These are phyloP conservation scores for Rhea americana DNA, from an alignment of 2,113 vertebrate species.

Conservation along the genomic window DNA sequence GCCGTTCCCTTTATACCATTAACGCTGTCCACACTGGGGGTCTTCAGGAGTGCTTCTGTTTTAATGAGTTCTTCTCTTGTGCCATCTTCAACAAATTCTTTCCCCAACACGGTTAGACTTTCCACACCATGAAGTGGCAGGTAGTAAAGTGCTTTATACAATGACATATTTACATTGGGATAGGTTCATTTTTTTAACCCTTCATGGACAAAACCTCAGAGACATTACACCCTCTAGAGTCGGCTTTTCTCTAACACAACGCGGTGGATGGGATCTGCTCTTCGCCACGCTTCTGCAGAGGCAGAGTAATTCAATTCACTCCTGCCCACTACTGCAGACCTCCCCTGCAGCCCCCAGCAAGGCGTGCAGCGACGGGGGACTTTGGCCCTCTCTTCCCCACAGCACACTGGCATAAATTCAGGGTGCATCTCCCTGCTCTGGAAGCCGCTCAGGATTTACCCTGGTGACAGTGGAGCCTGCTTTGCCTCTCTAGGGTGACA, in stretches of 20 bases:
- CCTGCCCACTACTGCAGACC: not conserved
- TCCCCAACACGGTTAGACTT: constrained; percentile 58
- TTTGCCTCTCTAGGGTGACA: not conserved
- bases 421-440: not conserved
- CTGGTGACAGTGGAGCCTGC: not conserved
- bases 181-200: constrained; percentile 51
- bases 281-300: accelerated
- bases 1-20: constrained; percentile 34
- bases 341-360: not conserved
- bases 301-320: not conserved
- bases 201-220: constrained; percentile 58
- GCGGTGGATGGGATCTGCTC: not conserved
- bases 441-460: not conserved
- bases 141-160: constrained; percentile 91
- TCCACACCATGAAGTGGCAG: constrained; percentile 55
- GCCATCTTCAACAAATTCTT: constrained; percentile 44
- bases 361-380: too few relatives aligned
- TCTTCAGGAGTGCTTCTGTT: constrained; percentile 68
- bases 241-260: not conserved
- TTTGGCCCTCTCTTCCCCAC: not conserved
- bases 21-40: not conserved
- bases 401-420: not conserved
- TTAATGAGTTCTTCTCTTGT: constrained; percentile 16
- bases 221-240: not conserved
- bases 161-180: constrained; percentile 71